Percentiles rank a stretch among this genome's conserved stretches.
phyloP scores from a whole-genome alignment of 2,113 vertebrate species.

The Odobenus rosmarus region DNA sequence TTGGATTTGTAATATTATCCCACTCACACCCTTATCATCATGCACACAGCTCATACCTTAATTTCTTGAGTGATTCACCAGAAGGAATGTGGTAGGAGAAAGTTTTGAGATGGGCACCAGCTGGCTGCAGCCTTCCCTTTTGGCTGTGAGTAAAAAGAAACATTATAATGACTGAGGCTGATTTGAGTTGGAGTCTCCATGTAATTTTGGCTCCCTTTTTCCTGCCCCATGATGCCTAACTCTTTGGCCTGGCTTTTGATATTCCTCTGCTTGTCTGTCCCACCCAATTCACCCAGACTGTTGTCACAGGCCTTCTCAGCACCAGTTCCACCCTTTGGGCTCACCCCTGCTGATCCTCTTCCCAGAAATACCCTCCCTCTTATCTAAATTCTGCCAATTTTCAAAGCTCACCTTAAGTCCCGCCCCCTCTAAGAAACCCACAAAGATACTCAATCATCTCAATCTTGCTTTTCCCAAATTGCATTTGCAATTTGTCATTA shows the following conservation, averaged over 20 bases:
- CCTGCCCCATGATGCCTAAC: neutral
- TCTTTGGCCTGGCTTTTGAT: neutral
- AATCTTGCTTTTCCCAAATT: neutral
- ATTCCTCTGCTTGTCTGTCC: neutral
- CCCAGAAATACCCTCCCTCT: neutral
- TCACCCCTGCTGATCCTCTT: neutral
- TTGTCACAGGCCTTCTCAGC: neutral
- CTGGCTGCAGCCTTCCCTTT: neutral
- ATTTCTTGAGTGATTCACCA: conserved; percentile 7
- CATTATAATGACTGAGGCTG: neutral
- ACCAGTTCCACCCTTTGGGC: neutral
- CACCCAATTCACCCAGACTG: neutral
- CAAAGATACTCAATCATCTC: neutral
- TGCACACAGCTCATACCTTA: neutral
- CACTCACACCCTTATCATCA: neutral
- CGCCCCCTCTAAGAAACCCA: neutral
- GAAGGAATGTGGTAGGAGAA: conserved; percentile 23
- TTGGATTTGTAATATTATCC: neutral
- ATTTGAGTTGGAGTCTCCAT: neutral
- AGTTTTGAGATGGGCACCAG: neutral
- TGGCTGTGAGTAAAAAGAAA: conserved; percentile 28
- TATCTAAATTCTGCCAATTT: neutral
- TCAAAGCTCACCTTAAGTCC: neutral
- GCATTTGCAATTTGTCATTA: neutral
- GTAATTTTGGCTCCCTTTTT: neutral